These are phyloP conservation scores for Oryzias woworae DNA, from an alignment of 2,113 vertebrate genomes.

Conservation along the genomic window DNA sequence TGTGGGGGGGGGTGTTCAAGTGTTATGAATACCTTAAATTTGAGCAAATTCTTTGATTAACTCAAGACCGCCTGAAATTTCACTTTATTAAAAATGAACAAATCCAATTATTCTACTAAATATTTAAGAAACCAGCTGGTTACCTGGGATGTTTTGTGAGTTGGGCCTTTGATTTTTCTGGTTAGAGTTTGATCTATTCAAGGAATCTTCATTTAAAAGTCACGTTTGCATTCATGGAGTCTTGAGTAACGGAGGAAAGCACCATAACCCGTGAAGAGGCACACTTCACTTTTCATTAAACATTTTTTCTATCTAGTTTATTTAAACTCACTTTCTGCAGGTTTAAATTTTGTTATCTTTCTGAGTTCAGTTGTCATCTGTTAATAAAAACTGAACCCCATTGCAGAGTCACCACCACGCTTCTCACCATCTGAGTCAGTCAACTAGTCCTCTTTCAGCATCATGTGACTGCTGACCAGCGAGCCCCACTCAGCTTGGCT, in stretches of 20 bases:
- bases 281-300: constrained; percentile 42
- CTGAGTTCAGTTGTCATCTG: constrained; percentile 89
- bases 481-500: constrained; percentile 98
- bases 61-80: not conserved
- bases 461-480: constrained; percentile 99
- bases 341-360: constrained; percentile 92
- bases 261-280: constrained; percentile 8
- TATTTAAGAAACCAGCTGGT: not conserved
- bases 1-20: too few species aligned
- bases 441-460: constrained; percentile 99
- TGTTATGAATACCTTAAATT: too few species aligned
- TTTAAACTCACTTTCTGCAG: constrained; percentile 78
- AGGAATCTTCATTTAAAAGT: too few species aligned
- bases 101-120: not conserved
- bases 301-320: constrained; percentile 19
- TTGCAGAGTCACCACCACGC: constrained; percentile 99
- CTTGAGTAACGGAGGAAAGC: too few species aligned
- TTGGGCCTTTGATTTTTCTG: not conserved
- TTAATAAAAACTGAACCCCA: constrained; percentile 99
- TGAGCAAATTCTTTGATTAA: too few species aligned
- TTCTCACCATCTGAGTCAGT: constrained; percentile 99
- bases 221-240: too few species aligned
- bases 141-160: constrained; percentile 19
- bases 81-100: not conserved
- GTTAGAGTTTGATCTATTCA: constrained; percentile 7